A percentile compares a stretch with the other conserved stretches of the same genome.
These are phyloP conservation scores for Gasterosteus nipponicus DNA, from an alignment of 2,113 vertebrate species.

Conservation along the genomic window DNA sequence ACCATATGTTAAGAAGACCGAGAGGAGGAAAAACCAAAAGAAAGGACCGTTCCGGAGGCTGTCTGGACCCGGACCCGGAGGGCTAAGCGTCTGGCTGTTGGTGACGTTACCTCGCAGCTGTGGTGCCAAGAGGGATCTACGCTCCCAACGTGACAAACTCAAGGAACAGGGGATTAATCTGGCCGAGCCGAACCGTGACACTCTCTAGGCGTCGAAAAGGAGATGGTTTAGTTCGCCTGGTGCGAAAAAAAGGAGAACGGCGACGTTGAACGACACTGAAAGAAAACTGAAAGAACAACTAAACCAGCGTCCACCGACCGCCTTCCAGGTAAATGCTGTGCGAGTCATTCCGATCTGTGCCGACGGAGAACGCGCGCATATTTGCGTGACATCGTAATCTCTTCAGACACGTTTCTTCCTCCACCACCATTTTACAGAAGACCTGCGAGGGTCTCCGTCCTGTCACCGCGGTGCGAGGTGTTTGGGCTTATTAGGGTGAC, in stretches of 20 bases:
- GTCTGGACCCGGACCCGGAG: conserved; percentile 43
- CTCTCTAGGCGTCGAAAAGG: conserved; percentile 42
- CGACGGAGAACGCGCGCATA: not conserved
- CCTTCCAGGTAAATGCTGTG: conserved; percentile 59
- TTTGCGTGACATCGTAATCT: conserved; percentile 1
- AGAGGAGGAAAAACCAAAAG: conserved; percentile 20
- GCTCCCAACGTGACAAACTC: conserved; percentile 33
- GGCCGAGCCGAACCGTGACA: conserved; percentile 36
- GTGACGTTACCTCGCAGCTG: conserved; percentile 28
- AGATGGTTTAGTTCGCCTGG: conserved; percentile 47
- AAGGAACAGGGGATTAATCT: conserved; percentile 53
- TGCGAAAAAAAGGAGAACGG: conserved; percentile 30
- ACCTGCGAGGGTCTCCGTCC: conserved; percentile 11
- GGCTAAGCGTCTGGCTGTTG: conserved; percentile 43
- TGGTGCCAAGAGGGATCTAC: conserved; percentile 40
- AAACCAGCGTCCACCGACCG: conserved; percentile 11
- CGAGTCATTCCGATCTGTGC: not conserved
- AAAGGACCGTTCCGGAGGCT: conserved; percentile 40
- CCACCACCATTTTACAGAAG: conserved; percentile 56
- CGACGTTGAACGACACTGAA: conserved; percentile 27
- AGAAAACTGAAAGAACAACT: conserved; percentile 14
- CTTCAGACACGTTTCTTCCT: conserved; percentile 16
- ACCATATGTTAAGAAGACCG: conserved; percentile 54
- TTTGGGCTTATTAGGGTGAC: conserved; percentile 18
- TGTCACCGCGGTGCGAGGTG: conserved; percentile 5